Evolutionary conservation across 2,797 vertebrate species (phyloP).

Genomic region (Huso huso): DNA sequence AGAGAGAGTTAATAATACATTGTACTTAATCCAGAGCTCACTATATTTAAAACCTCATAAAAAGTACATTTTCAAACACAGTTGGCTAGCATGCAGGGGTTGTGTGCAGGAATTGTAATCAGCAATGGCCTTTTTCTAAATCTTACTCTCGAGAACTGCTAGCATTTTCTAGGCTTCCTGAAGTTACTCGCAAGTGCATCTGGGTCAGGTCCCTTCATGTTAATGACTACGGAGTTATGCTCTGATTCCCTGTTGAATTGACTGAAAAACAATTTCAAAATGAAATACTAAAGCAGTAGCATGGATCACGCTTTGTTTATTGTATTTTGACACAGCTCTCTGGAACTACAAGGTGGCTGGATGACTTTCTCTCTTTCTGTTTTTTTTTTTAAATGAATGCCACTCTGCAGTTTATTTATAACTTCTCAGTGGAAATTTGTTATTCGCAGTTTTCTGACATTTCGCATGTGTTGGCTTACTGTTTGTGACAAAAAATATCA

Average conservation of each 20-base stretch:
- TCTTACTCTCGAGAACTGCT: slow-evolving; percentile 10
- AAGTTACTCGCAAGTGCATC: slow-evolving; percentile 17
- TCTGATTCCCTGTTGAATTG: slow-evolving; percentile 19
- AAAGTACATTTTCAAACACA: slow-evolving; percentile 16
- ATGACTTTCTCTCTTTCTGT: not conserved
- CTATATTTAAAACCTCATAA: slow-evolving; percentile 4
- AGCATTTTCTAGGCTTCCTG: slow-evolving; percentile 18
- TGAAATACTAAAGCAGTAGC: not conserved
- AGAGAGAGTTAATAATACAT: not conserved
- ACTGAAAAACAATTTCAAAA: slow-evolving; percentile 19
- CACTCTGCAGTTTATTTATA: not conserved
- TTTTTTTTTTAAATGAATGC: not conserved
- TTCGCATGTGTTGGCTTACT: slow-evolving; percentile 1
- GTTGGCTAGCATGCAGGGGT: slow-evolving; percentile 10
- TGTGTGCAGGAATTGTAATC: slow-evolving; percentile 7
- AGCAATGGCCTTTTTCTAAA: slow-evolving; percentile 12
- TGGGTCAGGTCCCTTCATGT: slow-evolving; percentile 5
- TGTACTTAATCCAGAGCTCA: not conserved
- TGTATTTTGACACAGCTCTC: not conserved
- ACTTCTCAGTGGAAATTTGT: not conserved
- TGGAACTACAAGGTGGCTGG: not conserved
- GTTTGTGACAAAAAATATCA: too few relatives aligned
- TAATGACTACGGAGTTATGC: slow-evolving; percentile 20
- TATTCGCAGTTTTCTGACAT: slow-evolving; percentile 2
- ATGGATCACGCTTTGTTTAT: not conserved